Evolutionary conservation across 2,113 vertebrate genomes (phyloP), one percentile per base, ranked within the genome.

Genomic region (Miniopterus natalensis): DNA sequence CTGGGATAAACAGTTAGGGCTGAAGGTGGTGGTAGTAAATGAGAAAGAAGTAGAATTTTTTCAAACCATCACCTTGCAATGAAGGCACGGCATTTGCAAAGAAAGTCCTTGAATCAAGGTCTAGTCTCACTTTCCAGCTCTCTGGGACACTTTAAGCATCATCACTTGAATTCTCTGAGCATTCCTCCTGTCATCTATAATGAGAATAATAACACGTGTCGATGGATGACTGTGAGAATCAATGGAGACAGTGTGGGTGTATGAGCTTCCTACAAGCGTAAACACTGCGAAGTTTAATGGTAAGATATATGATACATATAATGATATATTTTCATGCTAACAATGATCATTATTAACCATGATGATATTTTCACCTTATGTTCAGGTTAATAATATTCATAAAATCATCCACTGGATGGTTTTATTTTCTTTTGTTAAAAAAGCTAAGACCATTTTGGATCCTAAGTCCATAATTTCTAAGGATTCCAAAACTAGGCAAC

Each of bases 391-490:
- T 49, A 79, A 68, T 66, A 49, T 53, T 78, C 6, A 73, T 63
- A 74, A 84, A 55, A 94, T 29, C 14, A 94, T 40, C 20, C 25
- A 80, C 17, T 63, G 66, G 11, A 25, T 59, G 53, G 8, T 57
- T 86, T 88, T 27, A 18, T 71, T 65, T 66, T 81, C 47, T 92
- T 90, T 59, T 84, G 29, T 65, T 79, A 71, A 90, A 95, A 88
- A 66, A 66, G 4, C n/a, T 66, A 92, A 92, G 36, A 36, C 36
- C 36, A 36, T 77, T 91, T 55, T 85, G 23, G 27, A 70, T 80
- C 2, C 10, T 10, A 92, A 53, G 4, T 68, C 14, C 6, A 71
- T 51, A 66, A 63, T 79, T 92, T 92, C 27, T 78, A 78, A 90
- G 65, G 59, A 59, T 90, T 94, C 57, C 40, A 81, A 94, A 96